Conservation (phyloP, 2,113 vertebrate genomes). For the Myrmophylax atrothorax region DNA sequence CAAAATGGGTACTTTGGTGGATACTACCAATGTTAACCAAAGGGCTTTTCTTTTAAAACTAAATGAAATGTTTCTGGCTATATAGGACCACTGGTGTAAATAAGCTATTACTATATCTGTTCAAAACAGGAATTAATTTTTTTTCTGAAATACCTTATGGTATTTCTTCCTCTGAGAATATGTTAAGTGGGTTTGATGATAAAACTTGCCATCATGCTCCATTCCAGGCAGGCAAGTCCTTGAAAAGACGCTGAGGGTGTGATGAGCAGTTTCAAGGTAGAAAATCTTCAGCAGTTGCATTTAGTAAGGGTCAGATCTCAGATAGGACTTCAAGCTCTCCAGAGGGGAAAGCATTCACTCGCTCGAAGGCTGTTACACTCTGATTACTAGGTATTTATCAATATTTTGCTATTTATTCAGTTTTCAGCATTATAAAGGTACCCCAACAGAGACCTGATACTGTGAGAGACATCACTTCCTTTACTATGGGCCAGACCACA, state of each 20-base stretch:
- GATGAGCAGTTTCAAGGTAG: background rate
- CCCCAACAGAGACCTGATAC: background rate
- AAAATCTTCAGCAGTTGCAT: background rate
- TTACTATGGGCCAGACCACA: background rate
- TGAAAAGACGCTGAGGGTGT: background rate
- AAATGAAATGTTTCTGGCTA: background rate
- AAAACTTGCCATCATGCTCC: background rate
- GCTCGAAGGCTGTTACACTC: background rate
- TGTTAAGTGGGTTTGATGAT: background rate
- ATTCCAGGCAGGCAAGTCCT: background rate
- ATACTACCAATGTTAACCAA: background rate
- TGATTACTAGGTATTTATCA: background rate
- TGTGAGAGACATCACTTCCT: background rate
- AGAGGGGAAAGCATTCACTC: background rate
- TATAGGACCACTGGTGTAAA: background rate
- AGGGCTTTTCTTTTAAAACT: background rate
- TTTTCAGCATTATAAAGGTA: background rate
- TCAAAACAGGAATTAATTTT: background rate
- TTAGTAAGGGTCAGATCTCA: background rate
- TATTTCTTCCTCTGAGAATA: background rate
- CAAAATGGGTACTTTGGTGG: background rate
- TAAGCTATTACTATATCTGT: background rate
- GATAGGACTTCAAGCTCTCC: background rate
- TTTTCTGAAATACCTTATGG: background rate
- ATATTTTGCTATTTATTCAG: background rate